These are phyloP conservation scores for Drosophila testacea DNA, from an alignment of 2,888 invertebrate genomes.

Conservation along the genomic window DNA sequence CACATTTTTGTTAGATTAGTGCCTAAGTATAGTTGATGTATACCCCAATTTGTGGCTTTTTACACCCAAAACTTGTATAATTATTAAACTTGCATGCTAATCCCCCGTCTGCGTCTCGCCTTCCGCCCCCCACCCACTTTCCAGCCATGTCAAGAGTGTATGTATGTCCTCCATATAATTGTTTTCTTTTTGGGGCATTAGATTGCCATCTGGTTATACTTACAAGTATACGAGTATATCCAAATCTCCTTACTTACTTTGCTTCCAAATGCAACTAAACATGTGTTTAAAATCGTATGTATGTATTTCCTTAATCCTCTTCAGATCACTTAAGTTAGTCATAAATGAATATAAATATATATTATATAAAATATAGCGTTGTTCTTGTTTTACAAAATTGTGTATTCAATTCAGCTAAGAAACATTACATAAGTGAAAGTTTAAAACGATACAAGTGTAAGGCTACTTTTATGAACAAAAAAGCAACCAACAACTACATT, in stretches of 20 bases:
- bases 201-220: slow-evolving; percentile 5
- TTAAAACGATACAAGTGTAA: slow-evolving; percentile 77
- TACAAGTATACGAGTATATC: neutral
- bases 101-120: neutral
- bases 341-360: slow-evolving; percentile 19
- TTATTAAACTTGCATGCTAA: slow-evolving; percentile 21
- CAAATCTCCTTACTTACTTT: slow-evolving; percentile 41
- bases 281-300: slow-evolving; percentile 36
- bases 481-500: slow-evolving; percentile 71
- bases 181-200: slow-evolving; percentile 29
- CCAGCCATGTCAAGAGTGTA: slow-evolving; percentile 9
- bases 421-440: slow-evolving; percentile 76
- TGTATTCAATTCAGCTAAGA: slow-evolving; percentile 69
- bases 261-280: slow-evolving; percentile 39
- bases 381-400: slow-evolving; percentile 75
- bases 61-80: slow-evolving; percentile 73
- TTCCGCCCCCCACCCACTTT: neutral
- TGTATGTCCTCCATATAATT: slow-evolving; percentile 28
- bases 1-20: slow-evolving; percentile 78
- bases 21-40: slow-evolving; percentile 74
- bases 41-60: slow-evolving; percentile 73
- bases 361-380: slow-evolving; percentile 48
- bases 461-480: slow-evolving; percentile 77
- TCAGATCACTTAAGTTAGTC: slow-evolving; percentile 65
- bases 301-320: slow-evolving; percentile 59